Conservation (phyloP, 2,113 vertebrate genomes). For the Paramisgurnus dabryanus region DNA sequence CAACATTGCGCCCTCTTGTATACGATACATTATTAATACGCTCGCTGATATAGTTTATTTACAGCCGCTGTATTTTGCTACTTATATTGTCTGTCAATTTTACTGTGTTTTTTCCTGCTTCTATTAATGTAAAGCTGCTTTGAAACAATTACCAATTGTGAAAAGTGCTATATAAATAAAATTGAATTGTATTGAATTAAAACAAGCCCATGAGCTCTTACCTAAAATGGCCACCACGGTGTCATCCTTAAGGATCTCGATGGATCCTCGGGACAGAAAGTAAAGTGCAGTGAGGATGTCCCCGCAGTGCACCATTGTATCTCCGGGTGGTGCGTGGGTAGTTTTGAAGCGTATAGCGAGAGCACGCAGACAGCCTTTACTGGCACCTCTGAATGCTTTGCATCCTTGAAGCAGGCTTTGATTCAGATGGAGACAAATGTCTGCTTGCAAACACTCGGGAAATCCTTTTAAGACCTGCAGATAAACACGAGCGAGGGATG, state of each 20-base stretch:
- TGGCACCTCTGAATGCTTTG: slow-evolving; percentile 93
- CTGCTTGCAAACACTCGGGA: slow-evolving; percentile 98
- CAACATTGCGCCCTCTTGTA: no score
- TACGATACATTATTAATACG: no score
- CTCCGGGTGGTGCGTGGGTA: slow-evolving; percentile 94
- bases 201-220: slow-evolving; percentile 63
- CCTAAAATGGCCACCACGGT: slow-evolving; percentile 97
- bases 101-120: no score
- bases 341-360: slow-evolving; percentile 97
- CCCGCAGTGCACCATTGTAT: slow-evolving; percentile 93
- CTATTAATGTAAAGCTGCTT: no score
- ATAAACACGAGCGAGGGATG: slow-evolving; percentile 8
- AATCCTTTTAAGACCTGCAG: slow-evolving; percentile 96
- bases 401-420: slow-evolving; percentile 89
- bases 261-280: slow-evolving; percentile 94
- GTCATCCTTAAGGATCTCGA: slow-evolving; percentile 97
- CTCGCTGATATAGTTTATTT: no score
- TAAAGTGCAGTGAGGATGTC: slow-evolving; percentile 96
- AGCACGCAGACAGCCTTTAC: slow-evolving; percentile 95
- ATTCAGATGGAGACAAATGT: slow-evolving; percentile 98
- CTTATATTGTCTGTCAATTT: no score
- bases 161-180: no score
- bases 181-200: not conserved
- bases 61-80: no score
- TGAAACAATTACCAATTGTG: no score